Evolutionary conservation across 2,888 invertebrate genomes (phyloP).

Genomic region (Actias luna): DNA sequence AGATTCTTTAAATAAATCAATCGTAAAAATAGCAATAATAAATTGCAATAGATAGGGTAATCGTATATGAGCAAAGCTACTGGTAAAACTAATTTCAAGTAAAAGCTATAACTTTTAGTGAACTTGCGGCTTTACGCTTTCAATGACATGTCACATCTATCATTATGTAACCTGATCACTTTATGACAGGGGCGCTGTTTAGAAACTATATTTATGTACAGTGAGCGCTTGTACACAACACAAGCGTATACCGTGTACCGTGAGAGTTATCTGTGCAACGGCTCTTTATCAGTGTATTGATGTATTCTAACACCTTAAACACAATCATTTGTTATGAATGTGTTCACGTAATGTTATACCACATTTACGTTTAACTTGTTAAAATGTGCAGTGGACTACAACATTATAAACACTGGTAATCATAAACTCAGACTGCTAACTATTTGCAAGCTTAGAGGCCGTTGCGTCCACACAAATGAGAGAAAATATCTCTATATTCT

Average conservation of each 20-base stretch:
- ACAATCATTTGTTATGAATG: not conserved
- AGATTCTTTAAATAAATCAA: not conserved
- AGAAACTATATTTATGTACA: not conserved
- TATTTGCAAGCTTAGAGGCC: no score
- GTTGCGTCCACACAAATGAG: no score
- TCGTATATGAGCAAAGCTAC: not conserved
- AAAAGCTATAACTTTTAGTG: not conserved
- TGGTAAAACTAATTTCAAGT: not conserved
- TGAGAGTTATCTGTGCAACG: not conserved
- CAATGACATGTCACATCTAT: conserved; percentile 8
- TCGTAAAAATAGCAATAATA: not conserved
- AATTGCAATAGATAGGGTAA: not conserved
- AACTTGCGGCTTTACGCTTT: not conserved
- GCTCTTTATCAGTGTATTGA: not conserved
- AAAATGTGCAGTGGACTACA: no score
- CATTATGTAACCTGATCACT: conserved; percentile 3
- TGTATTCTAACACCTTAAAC: not conserved
- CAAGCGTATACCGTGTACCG: not conserved
- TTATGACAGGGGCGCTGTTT: not conserved
- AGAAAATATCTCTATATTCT: no score
- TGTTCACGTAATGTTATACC: not conserved
- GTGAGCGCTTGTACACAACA: not conserved
- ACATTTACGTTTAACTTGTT: no score
- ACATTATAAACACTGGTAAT: no score
- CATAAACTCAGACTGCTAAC: no score